Base-by-base conservation (phyloP, 2,113 vertebrate genomes). In the Salvator merianae region DNA sequence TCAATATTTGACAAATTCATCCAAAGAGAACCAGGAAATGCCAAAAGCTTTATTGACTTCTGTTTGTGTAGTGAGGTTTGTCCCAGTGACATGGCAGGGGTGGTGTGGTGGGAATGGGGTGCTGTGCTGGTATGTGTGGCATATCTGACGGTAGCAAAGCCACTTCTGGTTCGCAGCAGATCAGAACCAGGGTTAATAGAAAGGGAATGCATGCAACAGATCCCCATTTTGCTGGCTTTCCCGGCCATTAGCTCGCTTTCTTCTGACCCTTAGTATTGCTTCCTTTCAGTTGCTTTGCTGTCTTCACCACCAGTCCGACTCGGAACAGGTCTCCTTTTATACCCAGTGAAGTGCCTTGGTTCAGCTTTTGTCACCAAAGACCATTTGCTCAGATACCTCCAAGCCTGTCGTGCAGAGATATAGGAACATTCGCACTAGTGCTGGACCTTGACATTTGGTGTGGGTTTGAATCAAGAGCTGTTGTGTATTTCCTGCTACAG, bases 41-140 rank as follows among this genome's bases (percentile, higher is more conserved):
- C 34, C 50, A 62, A 38, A 28, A 14, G 8, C 3, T 1, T 50
- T 50, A 30, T 36, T 65, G 55, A 83, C 71, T 75, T 75, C 62
- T 47, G 55, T 83, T 83, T 83, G 71, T 74, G 26, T 63, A 73
- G 38, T 63, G 32, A 12, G 20, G 38, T 65, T 65, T 83, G 72
- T 65, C 81, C 71, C 70, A 65, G 65, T 38, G 59, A 65, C 38
- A 65, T 47, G 43, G 6, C 43, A 47, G 43, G 43, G 43, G 43
- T 47, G 43, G 43, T 47, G 43, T 47, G 43, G 43, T 47, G 43
- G 43, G 43, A 47, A 47, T 7, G 43, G 43, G 43, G 43, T 9
- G 5, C 43, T 47, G 43, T 47, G 43, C 43, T 47, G 43, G 10
- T 47, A 2, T 40, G 55, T 55, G 71, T 28, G 22, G 5, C 38